Percentiles rank a stretch among this genome's conserved stretches.
Evolutionary conservation across 1,140 invertebrate species (phyloP).

Genomic region (Marisa cornuarietis): DNA sequence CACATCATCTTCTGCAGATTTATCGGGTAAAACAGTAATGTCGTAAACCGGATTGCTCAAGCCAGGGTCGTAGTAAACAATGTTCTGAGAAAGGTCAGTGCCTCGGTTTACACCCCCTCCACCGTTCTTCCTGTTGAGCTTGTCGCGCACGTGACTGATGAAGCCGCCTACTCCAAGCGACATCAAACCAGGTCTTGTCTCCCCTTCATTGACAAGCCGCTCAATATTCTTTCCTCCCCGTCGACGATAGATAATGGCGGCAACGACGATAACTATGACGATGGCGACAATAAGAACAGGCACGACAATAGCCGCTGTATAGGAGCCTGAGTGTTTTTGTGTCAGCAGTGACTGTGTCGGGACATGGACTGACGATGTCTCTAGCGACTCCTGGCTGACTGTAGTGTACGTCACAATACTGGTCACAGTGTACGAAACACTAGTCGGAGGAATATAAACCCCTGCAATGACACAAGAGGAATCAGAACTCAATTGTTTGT

Average conservation of each 20-base stretch:
- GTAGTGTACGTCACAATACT: not conserved
- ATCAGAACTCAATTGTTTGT: too few species aligned
- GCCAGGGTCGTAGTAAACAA: not conserved
- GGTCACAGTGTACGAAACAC: not conserved
- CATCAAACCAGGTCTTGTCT: not conserved
- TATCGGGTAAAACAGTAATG: not conserved
- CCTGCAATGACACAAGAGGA: not conserved
- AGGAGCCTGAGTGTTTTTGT: not conserved
- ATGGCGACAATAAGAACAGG: constrained; percentile 4
- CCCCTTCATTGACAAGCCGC: not conserved
- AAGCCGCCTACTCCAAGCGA: not conserved
- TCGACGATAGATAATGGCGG: not conserved
- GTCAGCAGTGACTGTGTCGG: too few species aligned
- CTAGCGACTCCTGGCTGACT: not conserved
- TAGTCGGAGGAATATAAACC: constrained; percentile 4
- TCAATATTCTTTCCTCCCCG: not conserved
- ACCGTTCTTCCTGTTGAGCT: not conserved
- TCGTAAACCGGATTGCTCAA: constrained; percentile 9
- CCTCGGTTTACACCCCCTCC: not conserved
- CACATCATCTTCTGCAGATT: too few species aligned
- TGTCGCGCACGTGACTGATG: not conserved
- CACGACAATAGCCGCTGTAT: constrained; percentile 17
- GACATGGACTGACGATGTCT: too few species aligned
- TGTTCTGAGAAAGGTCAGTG: too few species aligned
- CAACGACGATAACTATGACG: not conserved